Base-by-base conservation (phyloP, 2,113 vertebrate species). In the Malurus elegans region DNA sequence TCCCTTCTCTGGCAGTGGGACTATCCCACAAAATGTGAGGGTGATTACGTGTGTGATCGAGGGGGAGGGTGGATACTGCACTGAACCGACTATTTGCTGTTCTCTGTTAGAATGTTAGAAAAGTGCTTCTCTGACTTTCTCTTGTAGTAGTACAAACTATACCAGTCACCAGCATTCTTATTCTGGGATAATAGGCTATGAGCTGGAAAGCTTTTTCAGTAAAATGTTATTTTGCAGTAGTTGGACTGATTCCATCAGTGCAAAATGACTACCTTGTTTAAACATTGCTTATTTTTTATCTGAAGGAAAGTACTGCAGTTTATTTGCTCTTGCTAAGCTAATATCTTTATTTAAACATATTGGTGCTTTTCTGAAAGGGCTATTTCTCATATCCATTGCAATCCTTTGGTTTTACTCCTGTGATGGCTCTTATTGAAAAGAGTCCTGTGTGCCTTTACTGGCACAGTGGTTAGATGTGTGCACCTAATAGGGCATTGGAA, bases 281-380 rank as follows among this genome's bases (percentile, higher is more conserved):
- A 90, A 76, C 31, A 25, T 36, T 13, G 19, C 48, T 56, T 45
- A 56, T 84, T 84, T 88, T 66, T 88, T 78, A 86, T 54, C 47
- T 86, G n/a, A 64, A 65, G 67, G 32, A 67, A 92, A 84, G 31
- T 67, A 42, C 47, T 80, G 50, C 48, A 20, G 18, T 69, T 84
- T 74, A 12, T 83, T 93, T 95, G 50, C 50, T 90, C 45, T 57
- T 80, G 19, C 44, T 69, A 61, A 73, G 54, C 17, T 72, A 42
- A 5, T 83, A 26, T 61, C 32, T 83, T 60, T 71, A 64, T 91
- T 87, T 92, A 79, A 90, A 73, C 42, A 29, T 45, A 36, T 11
- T n/a, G 62, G 45, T 82, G 42, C 23, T 57, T 89, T 87, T 53
- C 14, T 67, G 40, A 62, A 88, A 79, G 62, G 28, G 12, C n/a